These are phyloP conservation scores for Blennius ocellaris DNA, from an alignment of 2,113 vertebrate species.

Conservation along the genomic window DNA sequence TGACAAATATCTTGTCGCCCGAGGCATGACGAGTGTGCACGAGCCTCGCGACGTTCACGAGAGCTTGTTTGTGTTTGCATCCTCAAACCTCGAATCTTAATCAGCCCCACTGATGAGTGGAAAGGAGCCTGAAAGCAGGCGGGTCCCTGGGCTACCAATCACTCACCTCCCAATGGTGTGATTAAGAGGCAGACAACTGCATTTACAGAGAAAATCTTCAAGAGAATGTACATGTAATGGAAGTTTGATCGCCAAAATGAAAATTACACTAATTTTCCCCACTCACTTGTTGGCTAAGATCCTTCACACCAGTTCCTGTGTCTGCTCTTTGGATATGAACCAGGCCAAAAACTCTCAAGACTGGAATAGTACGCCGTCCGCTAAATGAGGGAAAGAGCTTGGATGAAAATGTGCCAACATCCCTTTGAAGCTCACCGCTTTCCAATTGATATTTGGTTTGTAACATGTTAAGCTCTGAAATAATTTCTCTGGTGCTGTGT, in stretches of 20 bases:
- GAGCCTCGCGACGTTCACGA: constrained; percentile 3
- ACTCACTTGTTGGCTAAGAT: no score
- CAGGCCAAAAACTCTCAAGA: neutral
- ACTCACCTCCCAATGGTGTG: constrained; percentile 15
- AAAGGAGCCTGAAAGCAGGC: constrained; percentile 35
- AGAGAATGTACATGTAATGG: neutral
- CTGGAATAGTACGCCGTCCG: neutral
- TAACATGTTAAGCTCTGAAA: neutral
- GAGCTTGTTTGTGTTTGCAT: constrained; percentile 31
- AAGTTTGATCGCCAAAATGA: neutral
- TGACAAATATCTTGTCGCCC: constrained; percentile 52
- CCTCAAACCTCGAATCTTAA: constrained; percentile 43
- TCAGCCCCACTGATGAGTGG: constrained; percentile 48
- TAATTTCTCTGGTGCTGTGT: neutral
- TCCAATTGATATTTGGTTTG: neutral
- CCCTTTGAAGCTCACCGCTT: neutral
- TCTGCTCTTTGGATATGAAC: neutral
- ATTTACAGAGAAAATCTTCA: neutral
- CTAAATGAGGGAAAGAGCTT: neutral
- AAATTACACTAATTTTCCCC: neutral
- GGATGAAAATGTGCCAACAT: neutral
- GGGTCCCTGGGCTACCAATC: constrained; percentile 33
- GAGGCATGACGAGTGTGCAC: constrained; percentile 27
- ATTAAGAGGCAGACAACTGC: constrained; percentile 33
- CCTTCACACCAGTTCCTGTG: neutral